A percentile compares a stretch with the other conserved stretches of the same genome.
Evolutionary conservation across 2,113 vertebrate species (phyloP).

Genomic region (Myanophis thanlyinensis): DNA sequence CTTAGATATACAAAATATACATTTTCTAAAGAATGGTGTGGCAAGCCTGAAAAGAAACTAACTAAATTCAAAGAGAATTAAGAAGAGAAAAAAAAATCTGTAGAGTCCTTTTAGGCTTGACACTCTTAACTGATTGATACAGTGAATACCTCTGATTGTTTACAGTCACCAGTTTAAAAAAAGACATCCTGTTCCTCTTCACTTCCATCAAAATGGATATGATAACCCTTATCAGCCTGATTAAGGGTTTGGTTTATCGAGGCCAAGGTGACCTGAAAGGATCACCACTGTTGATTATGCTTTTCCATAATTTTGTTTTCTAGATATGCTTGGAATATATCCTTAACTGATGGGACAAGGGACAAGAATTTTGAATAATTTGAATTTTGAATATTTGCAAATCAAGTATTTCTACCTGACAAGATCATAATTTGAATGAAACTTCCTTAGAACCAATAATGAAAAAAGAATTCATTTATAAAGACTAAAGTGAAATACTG

Average conservation of each 20-base stretch:
- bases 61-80: no score
- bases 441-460: neutral
- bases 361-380: no score
- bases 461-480: neutral
- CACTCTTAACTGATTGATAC: neutral
- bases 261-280: neutral
- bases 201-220: neutral
- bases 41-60: no score
- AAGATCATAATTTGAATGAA: neutral
- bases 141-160: neutral
- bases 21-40: no score
- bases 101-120: no score
- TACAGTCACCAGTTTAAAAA: neutral
- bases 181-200: neutral
- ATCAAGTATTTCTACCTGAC: neutral
- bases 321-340: neutral
- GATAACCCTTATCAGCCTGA: neutral
- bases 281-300: neutral
- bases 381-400: neutral
- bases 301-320: neutral
- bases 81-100: no score
- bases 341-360: neutral
- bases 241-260: neutral
- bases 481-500: neutral
- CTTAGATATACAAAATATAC: no score